Evolutionary conservation across 2,113 vertebrate genomes (phyloP).

Genomic region (Hucho hucho): DNA sequence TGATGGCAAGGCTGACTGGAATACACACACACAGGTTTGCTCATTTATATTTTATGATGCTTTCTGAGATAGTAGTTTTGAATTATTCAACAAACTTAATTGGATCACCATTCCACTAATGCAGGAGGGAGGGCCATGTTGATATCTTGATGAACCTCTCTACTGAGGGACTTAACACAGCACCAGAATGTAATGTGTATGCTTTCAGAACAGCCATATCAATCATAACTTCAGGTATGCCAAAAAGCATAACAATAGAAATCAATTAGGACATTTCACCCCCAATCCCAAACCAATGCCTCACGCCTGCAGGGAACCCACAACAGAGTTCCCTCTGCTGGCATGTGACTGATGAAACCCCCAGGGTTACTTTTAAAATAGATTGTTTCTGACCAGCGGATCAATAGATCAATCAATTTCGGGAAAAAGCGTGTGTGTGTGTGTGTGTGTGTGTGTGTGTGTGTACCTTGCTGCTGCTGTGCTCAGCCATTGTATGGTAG

Average conservation of each 20-base stretch:
- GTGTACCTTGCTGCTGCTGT: slow-evolving; percentile 87
- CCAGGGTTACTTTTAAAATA: too few relatives aligned
- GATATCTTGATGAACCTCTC: slow-evolving; percentile 56
- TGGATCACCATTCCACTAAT: slow-evolving; percentile 50
- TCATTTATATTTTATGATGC: slow-evolving; percentile 62
- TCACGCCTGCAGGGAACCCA: too few relatives aligned
- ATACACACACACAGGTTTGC: slow-evolving; percentile 17
- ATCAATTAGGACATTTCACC: background rate
- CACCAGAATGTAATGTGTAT: slow-evolving; percentile 40
- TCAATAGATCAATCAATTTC: too few relatives aligned
- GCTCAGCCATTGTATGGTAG: slow-evolving; percentile 96
- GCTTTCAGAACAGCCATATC: slow-evolving; percentile 32
- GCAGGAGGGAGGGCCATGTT: slow-evolving; percentile 42
- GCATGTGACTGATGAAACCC: too few relatives aligned
- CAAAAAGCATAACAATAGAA: slow-evolving; percentile 12
- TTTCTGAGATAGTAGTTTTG: slow-evolving; percentile 54
- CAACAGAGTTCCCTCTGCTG: too few relatives aligned
- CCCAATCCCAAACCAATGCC: too few relatives aligned
- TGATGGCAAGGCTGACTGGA: slow-evolving; percentile 11
- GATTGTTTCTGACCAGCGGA: too few relatives aligned
- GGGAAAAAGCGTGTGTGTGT: background rate
- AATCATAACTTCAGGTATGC: slow-evolving; percentile 28
- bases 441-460: slow-evolving; percentile 14
- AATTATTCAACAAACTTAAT: slow-evolving; percentile 67
- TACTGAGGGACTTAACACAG: slow-evolving; percentile 45